These are phyloP conservation scores for Gadopsis marmoratus DNA, from an alignment of 2,797 vertebrate genomes.

Conservation along the genomic window DNA sequence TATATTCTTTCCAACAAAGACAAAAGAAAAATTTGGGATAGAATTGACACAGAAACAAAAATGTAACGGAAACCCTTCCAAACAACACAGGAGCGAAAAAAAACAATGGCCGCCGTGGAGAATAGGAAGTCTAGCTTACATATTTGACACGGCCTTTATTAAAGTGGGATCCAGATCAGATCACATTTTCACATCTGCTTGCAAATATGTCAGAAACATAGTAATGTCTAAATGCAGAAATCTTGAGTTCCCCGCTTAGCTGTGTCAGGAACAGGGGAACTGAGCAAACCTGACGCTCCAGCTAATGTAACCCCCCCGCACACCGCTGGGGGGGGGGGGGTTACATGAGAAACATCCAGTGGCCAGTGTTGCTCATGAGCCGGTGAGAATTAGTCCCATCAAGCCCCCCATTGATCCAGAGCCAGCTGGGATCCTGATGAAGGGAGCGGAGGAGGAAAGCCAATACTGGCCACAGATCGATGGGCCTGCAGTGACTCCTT, in stretches of 20 bases:
- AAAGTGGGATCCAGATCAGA: background rate
- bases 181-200: too few species aligned
- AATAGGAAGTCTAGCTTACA: background rate
- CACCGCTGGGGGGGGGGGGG: background rate
- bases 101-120: background rate
- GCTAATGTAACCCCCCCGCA: too few species aligned
- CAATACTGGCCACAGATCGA: slow-evolving; percentile 62
- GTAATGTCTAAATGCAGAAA: background rate
- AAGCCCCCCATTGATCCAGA: slow-evolving; percentile 64
- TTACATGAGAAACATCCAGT: slow-evolving; percentile 39
- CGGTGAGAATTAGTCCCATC: slow-evolving; percentile 61
- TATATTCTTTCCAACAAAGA: too few species aligned
- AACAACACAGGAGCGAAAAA: background rate
- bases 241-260: background rate
- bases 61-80: background rate
- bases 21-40: background rate
- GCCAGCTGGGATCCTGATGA: slow-evolving; percentile 27
- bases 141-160: slow-evolving; percentile 7
- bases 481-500: slow-evolving; percentile 59
- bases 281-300: slow-evolving; percentile 8
- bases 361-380: slow-evolving; percentile 46
- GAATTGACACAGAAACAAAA: background rate
- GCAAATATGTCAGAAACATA: background rate
- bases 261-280: background rate
- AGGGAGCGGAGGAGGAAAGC: slow-evolving; percentile 39